A percentile compares a stretch with the other conserved stretches of the same genome.
Conservation (phyloP, 2,797 vertebrate genomes). For the Thripadectes ignobilis region DNA sequence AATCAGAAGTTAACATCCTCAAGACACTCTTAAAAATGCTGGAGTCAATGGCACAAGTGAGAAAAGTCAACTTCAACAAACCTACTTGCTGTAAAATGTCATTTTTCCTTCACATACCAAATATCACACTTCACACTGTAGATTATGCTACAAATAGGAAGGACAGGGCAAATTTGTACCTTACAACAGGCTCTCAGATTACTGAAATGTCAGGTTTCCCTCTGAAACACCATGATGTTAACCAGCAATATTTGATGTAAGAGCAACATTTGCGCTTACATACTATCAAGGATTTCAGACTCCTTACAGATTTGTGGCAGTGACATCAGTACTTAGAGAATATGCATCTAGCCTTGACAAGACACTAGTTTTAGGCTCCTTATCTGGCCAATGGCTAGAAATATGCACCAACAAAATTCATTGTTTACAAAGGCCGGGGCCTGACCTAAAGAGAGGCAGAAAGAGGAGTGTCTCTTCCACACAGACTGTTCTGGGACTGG, state of each 20-base stretch:
- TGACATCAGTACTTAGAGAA: not conserved
- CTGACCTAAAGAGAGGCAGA: not conserved
- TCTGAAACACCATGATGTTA: not conserved
- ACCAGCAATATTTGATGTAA: not conserved
- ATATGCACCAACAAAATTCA: not conserved
- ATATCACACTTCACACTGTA: not conserved
- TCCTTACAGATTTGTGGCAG: not conserved
- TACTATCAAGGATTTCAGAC: not conserved
- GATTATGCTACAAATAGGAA: not conserved
- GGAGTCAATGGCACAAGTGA: not conserved
- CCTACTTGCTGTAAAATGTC: not conserved
- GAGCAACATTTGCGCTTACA: not conserved
- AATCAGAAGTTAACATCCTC: not conserved
- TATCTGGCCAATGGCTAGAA: not conserved
- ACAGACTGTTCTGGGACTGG: not conserved
- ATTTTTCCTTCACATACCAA: not conserved
- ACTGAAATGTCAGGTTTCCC: not conserved
- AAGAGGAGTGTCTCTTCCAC: not conserved
- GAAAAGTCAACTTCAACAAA: not conserved
- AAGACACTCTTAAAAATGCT: not conserved
- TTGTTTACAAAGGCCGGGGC: not conserved
- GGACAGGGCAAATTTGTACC: not conserved
- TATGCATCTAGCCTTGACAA: not conserved
- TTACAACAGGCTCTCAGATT: not conserved
- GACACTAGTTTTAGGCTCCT: not conserved